These are phyloP conservation scores for Scomber japonicus DNA, from an alignment of 2,113 vertebrate species.

Conservation along the genomic window DNA sequence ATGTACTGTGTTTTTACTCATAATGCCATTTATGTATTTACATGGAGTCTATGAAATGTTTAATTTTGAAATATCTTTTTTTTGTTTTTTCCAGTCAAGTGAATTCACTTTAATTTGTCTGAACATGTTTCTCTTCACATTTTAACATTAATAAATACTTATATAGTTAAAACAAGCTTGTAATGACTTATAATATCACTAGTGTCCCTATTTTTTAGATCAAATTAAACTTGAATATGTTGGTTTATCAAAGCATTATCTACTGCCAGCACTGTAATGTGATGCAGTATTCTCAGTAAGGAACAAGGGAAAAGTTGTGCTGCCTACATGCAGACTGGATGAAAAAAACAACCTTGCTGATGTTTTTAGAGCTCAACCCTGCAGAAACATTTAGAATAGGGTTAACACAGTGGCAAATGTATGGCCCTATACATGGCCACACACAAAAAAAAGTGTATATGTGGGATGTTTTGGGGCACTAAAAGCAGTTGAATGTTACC, in stretches of 20 bases:
- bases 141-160: background rate
- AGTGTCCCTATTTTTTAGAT: no score
- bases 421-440: background rate
- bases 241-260: background rate
- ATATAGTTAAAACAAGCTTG: background rate
- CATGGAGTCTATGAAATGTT: conserved; percentile 33
- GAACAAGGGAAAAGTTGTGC: background rate
- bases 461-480: background rate
- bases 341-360: background rate
- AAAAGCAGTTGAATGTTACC: background rate
- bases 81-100: conserved; percentile 1
- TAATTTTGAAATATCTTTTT: conserved; percentile 10
- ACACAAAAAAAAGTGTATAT: background rate
- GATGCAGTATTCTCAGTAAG: background rate
- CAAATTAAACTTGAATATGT: no score
- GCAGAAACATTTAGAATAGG: conserved; percentile 1
- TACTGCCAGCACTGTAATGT: background rate
- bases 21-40: conserved; percentile 5
- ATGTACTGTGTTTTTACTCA: conserved; percentile 25
- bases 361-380: conserved; percentile 7
- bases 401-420: conserved; percentile 10
- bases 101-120: background rate
- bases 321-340: background rate
- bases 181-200: background rate
- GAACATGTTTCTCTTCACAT: conserved; percentile 5